These are phyloP conservation scores for Zaprionus africanus DNA, from an alignment of 1,140 invertebrate species.

Conservation along the genomic window DNA sequence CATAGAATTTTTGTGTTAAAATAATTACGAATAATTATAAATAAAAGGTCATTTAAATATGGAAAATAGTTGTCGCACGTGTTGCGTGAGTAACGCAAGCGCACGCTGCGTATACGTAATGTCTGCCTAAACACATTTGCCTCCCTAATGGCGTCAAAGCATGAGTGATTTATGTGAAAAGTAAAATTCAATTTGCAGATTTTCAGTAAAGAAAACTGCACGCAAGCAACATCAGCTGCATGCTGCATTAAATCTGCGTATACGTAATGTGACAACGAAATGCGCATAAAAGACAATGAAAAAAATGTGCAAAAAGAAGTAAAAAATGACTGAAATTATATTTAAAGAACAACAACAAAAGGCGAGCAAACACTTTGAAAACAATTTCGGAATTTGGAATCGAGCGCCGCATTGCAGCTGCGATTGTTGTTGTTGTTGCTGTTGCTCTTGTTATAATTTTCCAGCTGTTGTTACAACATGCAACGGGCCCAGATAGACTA, in stretches of 20 bases:
- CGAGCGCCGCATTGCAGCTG: slow-evolving; percentile 49
- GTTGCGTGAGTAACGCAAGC: slow-evolving; percentile 3
- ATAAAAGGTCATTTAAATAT: neutral
- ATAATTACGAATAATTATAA: neutral
- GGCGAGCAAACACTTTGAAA: slow-evolving; percentile 26
- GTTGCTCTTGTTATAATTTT: slow-evolving; percentile 74
- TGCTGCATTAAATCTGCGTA: slow-evolving; percentile 16
- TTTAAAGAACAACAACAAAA: slow-evolving; percentile 20
- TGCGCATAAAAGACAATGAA: slow-evolving; percentile 50
- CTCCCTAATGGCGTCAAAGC: neutral
- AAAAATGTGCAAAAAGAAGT: slow-evolving; percentile 31
- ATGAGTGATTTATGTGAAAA: neutral
- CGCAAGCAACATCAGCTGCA: neutral
- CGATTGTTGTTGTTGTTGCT: slow-evolving; percentile 44
- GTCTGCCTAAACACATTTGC: slow-evolving; percentile 6
- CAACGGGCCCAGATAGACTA: slow-evolving; percentile 20
- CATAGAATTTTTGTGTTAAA: neutral
- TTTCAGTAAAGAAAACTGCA: neutral
- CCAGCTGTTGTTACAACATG: slow-evolving; percentile 75
- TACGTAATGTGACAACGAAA: slow-evolving; percentile 60
- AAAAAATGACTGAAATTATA: slow-evolving; percentile 32
- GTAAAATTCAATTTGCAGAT: neutral
- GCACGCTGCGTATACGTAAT: slow-evolving; percentile 23
- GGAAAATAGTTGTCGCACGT: neutral
- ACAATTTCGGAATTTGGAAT: slow-evolving; percentile 50